A percentile compares a stretch with the other conserved stretches of the same genome.
Conservation (phyloP, 1,140 invertebrate species). For the Ganaspis sp. region DNA sequence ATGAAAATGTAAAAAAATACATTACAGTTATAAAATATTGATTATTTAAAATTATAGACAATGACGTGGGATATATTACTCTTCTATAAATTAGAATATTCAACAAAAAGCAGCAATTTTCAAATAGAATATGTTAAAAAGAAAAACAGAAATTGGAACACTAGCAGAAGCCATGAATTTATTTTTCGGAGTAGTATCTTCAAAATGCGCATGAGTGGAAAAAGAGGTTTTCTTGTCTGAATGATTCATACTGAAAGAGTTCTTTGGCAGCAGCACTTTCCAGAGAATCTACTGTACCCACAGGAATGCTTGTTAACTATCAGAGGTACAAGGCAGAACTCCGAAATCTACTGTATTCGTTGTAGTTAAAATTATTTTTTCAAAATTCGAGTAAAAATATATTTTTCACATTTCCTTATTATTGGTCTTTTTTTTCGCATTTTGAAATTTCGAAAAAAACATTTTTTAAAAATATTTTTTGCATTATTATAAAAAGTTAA, state of each 20-base stretch:
- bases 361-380: no score
- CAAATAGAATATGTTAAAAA: not conserved
- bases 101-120: not conserved
- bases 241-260: not conserved
- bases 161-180: slow-evolving; percentile 9
- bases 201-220: not conserved
- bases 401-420: no score
- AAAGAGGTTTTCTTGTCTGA: not conserved
- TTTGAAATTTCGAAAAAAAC: no score
- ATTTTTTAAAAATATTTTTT: no score
- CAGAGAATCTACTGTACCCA: not conserved
- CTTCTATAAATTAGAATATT: not conserved
- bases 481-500: no score
- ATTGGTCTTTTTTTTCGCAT: no score
- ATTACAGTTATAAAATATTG: not conserved
- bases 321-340: no score
- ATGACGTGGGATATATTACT: not conserved
- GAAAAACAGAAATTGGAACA: slow-evolving; percentile 4
- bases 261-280: not conserved
- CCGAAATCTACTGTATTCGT: no score
- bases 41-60: no score
- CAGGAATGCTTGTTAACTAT: no score
- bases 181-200: not conserved
- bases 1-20: not conserved
- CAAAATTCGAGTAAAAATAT: no score